Percentiles rank a stretch among this genome's conserved stretches.
phyloP scores from a whole-genome alignment of 92 coral and sea anemone genomes.

The Hydrozoanthus gracilis region DNA sequence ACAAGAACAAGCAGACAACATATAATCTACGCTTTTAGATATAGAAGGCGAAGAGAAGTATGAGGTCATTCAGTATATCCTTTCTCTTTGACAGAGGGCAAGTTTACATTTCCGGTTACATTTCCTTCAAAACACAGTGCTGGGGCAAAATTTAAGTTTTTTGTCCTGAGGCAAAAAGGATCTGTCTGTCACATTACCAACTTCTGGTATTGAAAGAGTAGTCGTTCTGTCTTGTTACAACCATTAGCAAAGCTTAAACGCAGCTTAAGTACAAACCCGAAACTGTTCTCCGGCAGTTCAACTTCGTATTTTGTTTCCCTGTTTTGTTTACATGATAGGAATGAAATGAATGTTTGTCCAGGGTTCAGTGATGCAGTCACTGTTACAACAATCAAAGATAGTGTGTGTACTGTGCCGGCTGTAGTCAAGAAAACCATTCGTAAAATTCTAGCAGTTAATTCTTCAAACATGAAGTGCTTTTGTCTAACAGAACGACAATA shows the following conservation, averaged over 20 bases:
- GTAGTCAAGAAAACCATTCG: too few species aligned
- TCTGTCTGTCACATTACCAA: not conserved
- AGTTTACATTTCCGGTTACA: conserved; percentile 16
- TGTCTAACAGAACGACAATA: too few species aligned
- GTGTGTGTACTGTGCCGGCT: too few species aligned
- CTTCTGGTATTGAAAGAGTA: not conserved
- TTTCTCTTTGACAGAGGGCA: not conserved
- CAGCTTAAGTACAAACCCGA: too few species aligned
- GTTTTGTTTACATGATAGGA: too few species aligned
- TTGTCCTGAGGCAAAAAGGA: not conserved
- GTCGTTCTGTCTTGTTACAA: not conserved
- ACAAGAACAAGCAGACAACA: not conserved
- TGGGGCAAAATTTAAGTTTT: not conserved
- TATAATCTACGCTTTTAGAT: not conserved
- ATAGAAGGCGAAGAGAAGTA: not conserved
- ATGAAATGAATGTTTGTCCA: too few species aligned
- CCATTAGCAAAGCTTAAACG: not conserved
- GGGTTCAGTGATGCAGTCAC: too few species aligned
- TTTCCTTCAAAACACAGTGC: not conserved
- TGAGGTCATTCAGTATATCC: not conserved
- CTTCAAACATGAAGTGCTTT: too few species aligned
- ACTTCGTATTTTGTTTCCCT: too few species aligned
- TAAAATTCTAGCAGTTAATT: too few species aligned
- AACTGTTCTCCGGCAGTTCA: too few species aligned
- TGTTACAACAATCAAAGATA: too few species aligned